Base-by-base conservation (phyloP, 2,888 invertebrate species). In the Cryptus viduatorius region DNA sequence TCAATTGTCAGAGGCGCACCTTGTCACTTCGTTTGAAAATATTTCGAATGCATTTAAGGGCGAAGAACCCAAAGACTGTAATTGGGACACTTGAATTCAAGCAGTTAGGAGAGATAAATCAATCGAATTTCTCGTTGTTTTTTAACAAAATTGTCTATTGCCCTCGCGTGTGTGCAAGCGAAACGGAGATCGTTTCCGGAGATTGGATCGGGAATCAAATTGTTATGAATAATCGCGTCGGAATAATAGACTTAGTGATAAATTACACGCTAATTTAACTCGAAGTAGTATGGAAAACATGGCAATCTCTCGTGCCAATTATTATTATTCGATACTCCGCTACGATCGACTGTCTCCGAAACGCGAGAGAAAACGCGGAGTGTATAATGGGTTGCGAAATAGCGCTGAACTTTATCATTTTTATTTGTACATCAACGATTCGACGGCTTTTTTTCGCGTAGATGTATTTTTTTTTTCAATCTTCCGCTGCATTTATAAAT, bases 291-390 rank as follows among this genome's bases (percentile, higher is more conserved):
- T 12, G 4, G 14, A 14, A 2, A 31, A 14, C 3, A 5, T 31
- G 67, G 72, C 65, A 78, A 78, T 82, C 67, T 82, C 67, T 78
- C 82, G 61, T 53, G 72, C 67, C 61, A 78, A 78, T 82, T 82
- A 78, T 82, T 82, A 78, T 82, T 82, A 82, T 72, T 71, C 71
- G 16, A 44, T 29, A 10, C 31, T 53, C 14, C 29, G 14, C 24
- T 19, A 24, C 67, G 12, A 5, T 5, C 44, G 24, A 14, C 29
- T 37, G 59, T 59, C 42, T 59, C 44, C 29, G 29, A 10, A 61
- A 29, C 14, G 29, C 4, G 19, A 37, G 65, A 24, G 44, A n/a
- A 44, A n/a, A 10, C 61, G 61, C 61, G 14, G 29, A 61, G 12
- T 2, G 14, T 61, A 14, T 31, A 31, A 31, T 24, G n/a, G 29